Evolutionary conservation across 2,797 vertebrate genomes (phyloP).

Genomic region (Micromesistius poutassou): DNA sequence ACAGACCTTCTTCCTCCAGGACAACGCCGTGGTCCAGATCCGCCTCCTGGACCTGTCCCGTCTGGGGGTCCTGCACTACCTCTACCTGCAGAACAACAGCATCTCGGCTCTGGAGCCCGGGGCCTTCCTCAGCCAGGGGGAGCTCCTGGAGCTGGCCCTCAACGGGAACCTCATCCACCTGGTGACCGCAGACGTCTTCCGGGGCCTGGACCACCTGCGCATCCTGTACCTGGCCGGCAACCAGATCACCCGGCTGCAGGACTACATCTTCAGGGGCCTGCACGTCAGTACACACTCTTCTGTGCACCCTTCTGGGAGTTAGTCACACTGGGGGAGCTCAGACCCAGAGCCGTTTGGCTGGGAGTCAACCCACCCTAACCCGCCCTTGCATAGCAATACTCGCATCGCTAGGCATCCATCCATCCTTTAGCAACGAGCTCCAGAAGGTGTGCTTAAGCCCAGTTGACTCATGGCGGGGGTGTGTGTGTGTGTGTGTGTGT

Average conservation of each 20-base stretch:
- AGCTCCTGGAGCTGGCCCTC: constrained; percentile 84
- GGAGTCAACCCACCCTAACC: background rate
- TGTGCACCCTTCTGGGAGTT: background rate
- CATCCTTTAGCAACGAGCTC: background rate
- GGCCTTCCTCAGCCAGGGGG: constrained; percentile 77
- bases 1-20: constrained; percentile 90
- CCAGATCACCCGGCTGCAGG: constrained; percentile 81
- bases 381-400: background rate
- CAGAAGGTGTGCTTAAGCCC: background rate
- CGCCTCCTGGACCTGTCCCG: constrained; percentile 76
- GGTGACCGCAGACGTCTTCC: constrained; percentile 78
- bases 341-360: background rate
- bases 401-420: background rate
- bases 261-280: constrained; percentile 84
- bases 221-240: constrained; percentile 88
- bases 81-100: constrained; percentile 92
- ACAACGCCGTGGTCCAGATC: constrained; percentile 82
- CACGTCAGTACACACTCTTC: constrained; percentile 68
- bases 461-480: no score
- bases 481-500: no score
- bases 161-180: constrained; percentile 84
- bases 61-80: constrained; percentile 78
- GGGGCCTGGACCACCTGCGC: constrained; percentile 83
- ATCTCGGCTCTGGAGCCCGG: constrained; percentile 81
- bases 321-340: background rate